Base-by-base conservation (phyloP, 2,888 invertebrate genomes). In the Tenthredo notha region DNA sequence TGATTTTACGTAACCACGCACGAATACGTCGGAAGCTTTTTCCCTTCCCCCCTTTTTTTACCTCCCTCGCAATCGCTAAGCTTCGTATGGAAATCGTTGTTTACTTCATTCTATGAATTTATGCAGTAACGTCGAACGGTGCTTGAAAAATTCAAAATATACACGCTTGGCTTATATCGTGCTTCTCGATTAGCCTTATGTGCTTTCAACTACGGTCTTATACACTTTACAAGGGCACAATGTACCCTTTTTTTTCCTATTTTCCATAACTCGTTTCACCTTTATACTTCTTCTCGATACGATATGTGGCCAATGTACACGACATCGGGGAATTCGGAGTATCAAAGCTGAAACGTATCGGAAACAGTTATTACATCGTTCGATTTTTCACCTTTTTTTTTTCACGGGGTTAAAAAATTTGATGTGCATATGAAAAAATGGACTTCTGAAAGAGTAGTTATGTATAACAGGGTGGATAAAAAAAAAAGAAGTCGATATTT, bases 31-130 rank as follows among this genome's bases (percentile, higher is more conserved):
- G 7, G 37, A 1, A 37, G 1, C 77, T 54, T 47, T 12, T 50
- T 4, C 33, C 33, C 33, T 4, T 4, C 10, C n/a, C 25, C 18
- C 29, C 25, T 33, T 12, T 5, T 43, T 40, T 7, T 12, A 7
- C 33, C 77, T 77, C 10, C 80, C 37, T 21, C 80, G 10, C 80
- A 40, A 58, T 37, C 40, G 80, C 80, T 61, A 43, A n/a, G 80
- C 80, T 80, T 77, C 77, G 77, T 29, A 80, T 61, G 40, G 78
- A 78, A 78, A 80, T 80, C 33, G 29, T 61, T 80, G 58, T 61
- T 80, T 61, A 77, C 40, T 80, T 61, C 29, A 7, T 29, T 25
- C 61, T 80, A 37, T 61, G 58, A 58, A 80, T 80, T 80, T 61
- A 80, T 37, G 40, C 61, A 80, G 37, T 80, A 29, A 80, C 37